Conservation (phyloP, 2,888 invertebrate genomes). For the Drosophila colorata region DNA sequence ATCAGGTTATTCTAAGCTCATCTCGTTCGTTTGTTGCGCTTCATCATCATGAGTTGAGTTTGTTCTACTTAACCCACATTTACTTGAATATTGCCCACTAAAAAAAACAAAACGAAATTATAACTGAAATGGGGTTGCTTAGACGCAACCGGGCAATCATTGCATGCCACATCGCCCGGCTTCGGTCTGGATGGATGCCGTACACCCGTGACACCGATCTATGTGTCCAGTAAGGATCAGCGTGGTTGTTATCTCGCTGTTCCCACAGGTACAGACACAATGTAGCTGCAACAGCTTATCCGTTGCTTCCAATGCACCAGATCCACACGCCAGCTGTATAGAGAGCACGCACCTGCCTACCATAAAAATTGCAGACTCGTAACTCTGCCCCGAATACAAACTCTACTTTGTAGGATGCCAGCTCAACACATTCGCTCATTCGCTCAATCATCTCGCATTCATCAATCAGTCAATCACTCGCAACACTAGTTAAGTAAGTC, state of each 20-base stretch:
- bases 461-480: slow-evolving; percentile 25
- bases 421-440: slow-evolving; percentile 16
- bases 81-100: slow-evolving; percentile 35
- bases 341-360: slow-evolving; percentile 39
- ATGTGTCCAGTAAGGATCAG: slow-evolving; percentile 87
- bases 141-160: slow-evolving; percentile 77
- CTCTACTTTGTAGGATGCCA: slow-evolving; percentile 26
- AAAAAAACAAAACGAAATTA: slow-evolving; percentile 44
- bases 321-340: slow-evolving; percentile 42
- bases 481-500: slow-evolving; percentile 32
- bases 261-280: slow-evolving; percentile 86
- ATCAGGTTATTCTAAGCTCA: slow-evolving; percentile 47
- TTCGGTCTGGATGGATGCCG: slow-evolving; percentile 80
- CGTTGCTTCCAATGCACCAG: slow-evolving; percentile 44
- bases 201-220: slow-evolving; percentile 86
- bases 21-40: slow-evolving; percentile 68
- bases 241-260: slow-evolving; percentile 88
- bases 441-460: slow-evolving; percentile 13
- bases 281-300: slow-evolving; percentile 15
- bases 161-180: slow-evolving; percentile 79
- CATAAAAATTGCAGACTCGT: slow-evolving; percentile 14
- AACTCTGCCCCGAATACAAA: slow-evolving; percentile 15
- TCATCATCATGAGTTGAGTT: slow-evolving; percentile 53
- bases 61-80: slow-evolving; percentile 34
- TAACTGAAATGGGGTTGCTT: slow-evolving; percentile 26